Base-by-base conservation (phyloP, 2,797 vertebrate genomes). In the Lophotriccus pileatus region DNA sequence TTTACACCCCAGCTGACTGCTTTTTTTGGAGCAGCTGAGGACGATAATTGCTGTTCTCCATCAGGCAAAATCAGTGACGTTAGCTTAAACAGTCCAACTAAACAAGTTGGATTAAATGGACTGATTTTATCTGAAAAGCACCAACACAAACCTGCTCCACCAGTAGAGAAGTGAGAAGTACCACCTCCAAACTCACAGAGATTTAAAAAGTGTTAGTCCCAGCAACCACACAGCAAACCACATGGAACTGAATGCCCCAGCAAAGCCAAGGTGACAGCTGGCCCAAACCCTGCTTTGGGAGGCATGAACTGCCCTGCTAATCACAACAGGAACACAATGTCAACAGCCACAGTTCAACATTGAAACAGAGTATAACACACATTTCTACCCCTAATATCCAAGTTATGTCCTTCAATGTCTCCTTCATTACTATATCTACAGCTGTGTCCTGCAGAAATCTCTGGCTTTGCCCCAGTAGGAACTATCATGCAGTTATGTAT, bases 261-360 rank as follows among this genome's bases (percentile, higher is more conserved):
- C 21, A 47, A 6, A 52, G 44, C 10, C 27, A 44, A 81, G 5
- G 14, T 43, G 75, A 52, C 1, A 3, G 39, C 68, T 50, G 92
- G 23, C 50, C 52, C 69, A 72, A 11, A 56, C 10, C 34, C 30
- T 59, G 39, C 47, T 27, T 16, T 50, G 25, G 28, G 52, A 79
- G 37, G 37, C 59, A 62, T 0, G 8, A 84, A 68, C 67, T 56
- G 34, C 64, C 52, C 55, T 3, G 3, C 25, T 52, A 25, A 80
- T 34, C 12, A 0, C 30, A 66, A 44, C 32, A 44, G 41, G 28
- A 72, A n/a, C 25, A 53, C 32, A 3, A 69, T 67, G 14, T 18
- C 53, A 49, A 46, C 27, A 77, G 32, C 14, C 34, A 37, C 0
- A 3, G 14, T 46, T 41, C 59, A 49, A 63, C 32, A 20, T 0